Percentiles rank a stretch among this genome's conserved stretches.
These are phyloP conservation scores for Grammomys dolichurus DNA, from an alignment of 2,113 vertebrate genomes.

Conservation along the genomic window DNA sequence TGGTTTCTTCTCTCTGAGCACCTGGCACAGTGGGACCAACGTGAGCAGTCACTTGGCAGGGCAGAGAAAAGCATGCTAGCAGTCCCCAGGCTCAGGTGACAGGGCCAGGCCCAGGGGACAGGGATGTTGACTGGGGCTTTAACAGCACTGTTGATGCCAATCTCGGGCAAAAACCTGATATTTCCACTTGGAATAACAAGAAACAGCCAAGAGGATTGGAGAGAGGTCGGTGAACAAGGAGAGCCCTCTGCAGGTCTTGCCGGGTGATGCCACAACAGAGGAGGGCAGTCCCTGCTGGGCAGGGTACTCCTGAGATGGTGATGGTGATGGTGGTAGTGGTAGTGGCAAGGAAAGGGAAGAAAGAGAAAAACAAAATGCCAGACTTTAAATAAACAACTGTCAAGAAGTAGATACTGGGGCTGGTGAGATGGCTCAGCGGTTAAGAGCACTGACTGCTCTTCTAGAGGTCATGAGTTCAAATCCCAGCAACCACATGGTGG, in stretches of 20 bases:
- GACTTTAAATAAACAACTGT: not conserved
- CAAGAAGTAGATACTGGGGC: not conserved
- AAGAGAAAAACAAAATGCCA: not conserved
- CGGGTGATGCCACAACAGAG: not conserved
- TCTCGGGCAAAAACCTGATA: slow-evolving; percentile 75
- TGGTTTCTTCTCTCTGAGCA: slow-evolving; percentile 66
- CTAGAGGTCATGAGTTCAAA: too few relatives aligned
- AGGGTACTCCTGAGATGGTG: not conserved
- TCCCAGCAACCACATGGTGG: too few relatives aligned
- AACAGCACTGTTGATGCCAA: slow-evolving; percentile 79
- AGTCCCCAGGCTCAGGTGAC: slow-evolving; percentile 79
- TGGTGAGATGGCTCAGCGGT: too few relatives aligned
- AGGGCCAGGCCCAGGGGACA: slow-evolving; percentile 68
- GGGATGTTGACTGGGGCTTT: slow-evolving; percentile 76
- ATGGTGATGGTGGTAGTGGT: not conserved
- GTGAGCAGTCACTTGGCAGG: slow-evolving; percentile 76
- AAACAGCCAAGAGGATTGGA: slow-evolving; percentile 35
- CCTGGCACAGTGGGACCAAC: slow-evolving; percentile 74
- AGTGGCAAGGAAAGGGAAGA: not conserved
- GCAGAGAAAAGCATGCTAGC: slow-evolving; percentile 72
- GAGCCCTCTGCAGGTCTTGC: slow-evolving; percentile 79
- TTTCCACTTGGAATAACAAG: slow-evolving; percentile 79
- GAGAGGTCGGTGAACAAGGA: slow-evolving; percentile 47
- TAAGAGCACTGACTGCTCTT: too few relatives aligned
- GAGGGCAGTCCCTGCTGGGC: too few relatives aligned